phyloP scores from a whole-genome alignment of 2,113 vertebrate species.

The Ia io region DNA sequence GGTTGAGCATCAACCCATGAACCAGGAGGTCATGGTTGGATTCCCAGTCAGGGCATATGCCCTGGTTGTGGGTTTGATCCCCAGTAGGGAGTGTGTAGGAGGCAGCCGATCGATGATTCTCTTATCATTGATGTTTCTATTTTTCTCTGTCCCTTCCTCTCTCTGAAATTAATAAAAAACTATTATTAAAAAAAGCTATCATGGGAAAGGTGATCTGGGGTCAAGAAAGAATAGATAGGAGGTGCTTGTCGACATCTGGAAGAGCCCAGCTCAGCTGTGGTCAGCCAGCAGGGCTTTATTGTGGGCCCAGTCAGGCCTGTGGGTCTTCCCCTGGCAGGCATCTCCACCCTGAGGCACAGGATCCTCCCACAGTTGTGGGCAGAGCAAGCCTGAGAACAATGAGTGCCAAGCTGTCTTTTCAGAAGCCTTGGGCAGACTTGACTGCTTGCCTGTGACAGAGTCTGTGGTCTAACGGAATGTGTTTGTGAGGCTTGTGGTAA shows the following conservation, averaged over 20 bases:
- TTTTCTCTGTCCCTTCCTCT: too few species aligned
- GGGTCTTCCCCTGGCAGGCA: background rate
- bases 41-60: too few species aligned
- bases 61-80: too few species aligned
- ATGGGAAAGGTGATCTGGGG: background rate
- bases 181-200: background rate
- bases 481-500: background rate
- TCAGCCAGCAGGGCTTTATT: background rate
- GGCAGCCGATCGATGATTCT: too few species aligned
- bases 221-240: background rate
- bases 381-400: background rate
- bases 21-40: too few species aligned
- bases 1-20: too few species aligned
- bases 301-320: background rate
- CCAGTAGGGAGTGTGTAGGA: too few species aligned
- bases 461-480: background rate
- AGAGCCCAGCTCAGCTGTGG: background rate
- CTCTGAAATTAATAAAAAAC: too few species aligned
- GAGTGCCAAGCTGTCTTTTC: background rate
- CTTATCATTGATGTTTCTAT: too few species aligned
- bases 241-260: background rate
- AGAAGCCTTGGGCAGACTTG: background rate
- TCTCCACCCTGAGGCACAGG: background rate
- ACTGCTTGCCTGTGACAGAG: background rate
- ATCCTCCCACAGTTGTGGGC: background rate